Evolutionary conservation across 2,113 vertebrate genomes (phyloP), one percentile per base, ranked within the genome.

Genomic region (Shinisaurus crocodilurus): DNA sequence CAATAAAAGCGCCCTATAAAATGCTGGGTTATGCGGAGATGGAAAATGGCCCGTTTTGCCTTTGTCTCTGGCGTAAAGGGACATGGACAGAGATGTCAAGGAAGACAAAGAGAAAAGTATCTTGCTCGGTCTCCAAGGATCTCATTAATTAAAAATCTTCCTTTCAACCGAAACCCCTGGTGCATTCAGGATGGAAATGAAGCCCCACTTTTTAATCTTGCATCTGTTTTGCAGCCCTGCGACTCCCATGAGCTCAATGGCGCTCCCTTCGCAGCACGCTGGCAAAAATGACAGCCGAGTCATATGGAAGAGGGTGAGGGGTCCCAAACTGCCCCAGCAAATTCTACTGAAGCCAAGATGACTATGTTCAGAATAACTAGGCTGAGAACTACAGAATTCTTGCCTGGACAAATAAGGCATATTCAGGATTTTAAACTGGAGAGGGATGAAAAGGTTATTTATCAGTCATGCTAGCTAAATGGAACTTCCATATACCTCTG

Each of bases 1-100:
- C 94, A 91, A 89, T 93, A 75, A 90, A 76, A 85, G 81, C 32
- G 29, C 92, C 90, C 82, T 88, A 34, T 8, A 69, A 83, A 87
- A 88, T 37, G 60, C 2, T 95, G 84, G 80, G 2, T 83, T 86
- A 5, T 76, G 54, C 27, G 2, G 0, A 88, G 10, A 89, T 10
- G 1, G 65, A 72, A 57, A 82, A 83, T 81, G 77, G 3, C 3
- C 65, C n/a, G 8, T 0, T 67, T 76, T 63, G 34, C 69, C 48
- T 18, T 27, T 76, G 81, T 27, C 86, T n/a, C 0, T 4, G 1
- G 70, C 23, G 54, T 82, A 10, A 45, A 85, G 80, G 60, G 84
- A 77, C 90, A 89, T 32, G 70, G 63, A 89, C 81, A 87, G 1
- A 72, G 34, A 50, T 69, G 27, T 79, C 40, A 92, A 88, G 23